phyloP scores from a whole-genome alignment of 2,113 vertebrate genomes.

The Psettodes erumei region DNA sequence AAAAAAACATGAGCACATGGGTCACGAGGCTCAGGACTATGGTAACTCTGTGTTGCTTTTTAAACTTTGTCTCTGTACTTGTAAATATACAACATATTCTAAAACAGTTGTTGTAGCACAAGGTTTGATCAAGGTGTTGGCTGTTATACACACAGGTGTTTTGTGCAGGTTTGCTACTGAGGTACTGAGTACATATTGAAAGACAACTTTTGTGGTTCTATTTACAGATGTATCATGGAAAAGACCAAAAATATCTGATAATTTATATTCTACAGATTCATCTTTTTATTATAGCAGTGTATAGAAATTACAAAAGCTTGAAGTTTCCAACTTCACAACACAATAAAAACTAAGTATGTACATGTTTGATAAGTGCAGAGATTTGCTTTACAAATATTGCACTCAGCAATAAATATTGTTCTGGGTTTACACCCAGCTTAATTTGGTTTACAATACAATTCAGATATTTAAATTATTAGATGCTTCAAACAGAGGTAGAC shows the following conservation, averaged over 20 bases:
- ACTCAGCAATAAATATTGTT: slow-evolving; percentile 69
- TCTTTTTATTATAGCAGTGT: slow-evolving; percentile 63
- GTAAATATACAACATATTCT: not conserved
- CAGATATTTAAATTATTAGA: slow-evolving; percentile 25
- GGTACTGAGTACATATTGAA: not conserved
- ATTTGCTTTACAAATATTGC: slow-evolving; percentile 35
- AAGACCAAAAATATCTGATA: not conserved
- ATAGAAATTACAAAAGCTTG: slow-evolving; percentile 52
- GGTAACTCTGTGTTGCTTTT: not conserved
- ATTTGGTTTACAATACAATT: slow-evolving; percentile 49
- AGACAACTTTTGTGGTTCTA: not conserved
- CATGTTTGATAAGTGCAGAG: slow-evolving; percentile 55
- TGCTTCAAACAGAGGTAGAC: slow-evolving; percentile 51
- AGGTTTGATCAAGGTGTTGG: no score
- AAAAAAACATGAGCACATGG: slow-evolving; percentile 24
- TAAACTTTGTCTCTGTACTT: no score
- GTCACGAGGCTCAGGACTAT: not conserved
- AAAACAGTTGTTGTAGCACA: not conserved
- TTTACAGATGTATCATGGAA: slow-evolving; percentile 3
- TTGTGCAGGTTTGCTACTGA: no score
- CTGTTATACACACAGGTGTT: no score
- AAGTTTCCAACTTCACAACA: slow-evolving; percentile 35
- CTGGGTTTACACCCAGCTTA: slow-evolving; percentile 7
- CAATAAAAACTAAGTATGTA: slow-evolving; percentile 66
- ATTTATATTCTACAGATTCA: not conserved